Percentiles rank a stretch among this genome's conserved stretches.
These are phyloP conservation scores for Physocephala rufipes DNA, from an alignment of 2,888 invertebrate genomes.

Conservation along the genomic window DNA sequence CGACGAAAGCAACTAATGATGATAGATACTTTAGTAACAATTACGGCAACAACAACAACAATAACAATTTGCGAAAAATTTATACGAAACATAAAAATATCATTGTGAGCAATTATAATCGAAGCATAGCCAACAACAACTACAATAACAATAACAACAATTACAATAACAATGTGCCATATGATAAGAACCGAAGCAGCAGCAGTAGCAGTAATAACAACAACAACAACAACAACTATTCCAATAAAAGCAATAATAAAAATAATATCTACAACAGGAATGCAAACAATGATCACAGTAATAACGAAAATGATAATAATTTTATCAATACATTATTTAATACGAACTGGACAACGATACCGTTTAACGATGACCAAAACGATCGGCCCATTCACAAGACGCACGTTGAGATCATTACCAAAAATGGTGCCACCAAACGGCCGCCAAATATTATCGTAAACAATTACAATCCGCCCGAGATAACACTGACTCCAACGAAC, in stretches of 20 bases:
- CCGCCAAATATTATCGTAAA: constrained; percentile 72
- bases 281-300: constrained; percentile 47
- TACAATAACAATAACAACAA: constrained; percentile 45
- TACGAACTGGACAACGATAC: constrained; percentile 59
- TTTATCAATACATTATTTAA: constrained; percentile 59
- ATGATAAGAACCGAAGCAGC: constrained; percentile 19
- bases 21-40: constrained; percentile 42
- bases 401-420: constrained; percentile 74
- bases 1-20: constrained; percentile 48
- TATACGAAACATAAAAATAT: constrained; percentile 64
- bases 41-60: constrained; percentile 46
- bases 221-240: constrained; percentile 45
- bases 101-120: constrained; percentile 61
- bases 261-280: constrained; percentile 54
- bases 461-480: constrained; percentile 67
- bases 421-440: constrained; percentile 73
- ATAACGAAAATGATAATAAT: constrained; percentile 46
- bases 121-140: constrained; percentile 41
- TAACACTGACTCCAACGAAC: constrained; percentile 55
- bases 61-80: constrained; percentile 56
- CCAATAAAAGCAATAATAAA: constrained; percentile 43
- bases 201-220: constrained; percentile 33
- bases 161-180: constrained; percentile 41
- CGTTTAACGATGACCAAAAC: constrained; percentile 44
- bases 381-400: constrained; percentile 73